These are phyloP conservation scores for Erannis defoliaria DNA, from an alignment of 2,888 invertebrate species.

Conservation along the genomic window DNA sequence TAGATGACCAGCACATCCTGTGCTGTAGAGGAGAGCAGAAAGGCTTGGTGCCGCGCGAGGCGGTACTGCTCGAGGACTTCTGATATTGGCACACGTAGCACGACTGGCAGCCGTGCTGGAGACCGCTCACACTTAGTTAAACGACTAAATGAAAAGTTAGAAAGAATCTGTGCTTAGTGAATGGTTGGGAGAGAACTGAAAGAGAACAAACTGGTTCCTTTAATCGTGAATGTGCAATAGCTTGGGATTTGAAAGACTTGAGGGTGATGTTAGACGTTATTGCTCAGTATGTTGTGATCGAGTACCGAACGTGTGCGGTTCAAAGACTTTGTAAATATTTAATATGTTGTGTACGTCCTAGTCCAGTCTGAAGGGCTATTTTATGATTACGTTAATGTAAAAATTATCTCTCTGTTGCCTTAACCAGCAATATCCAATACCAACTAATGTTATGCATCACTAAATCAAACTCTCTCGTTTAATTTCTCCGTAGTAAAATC, in stretches of 20 bases:
- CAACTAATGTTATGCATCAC: constrained; percentile 55
- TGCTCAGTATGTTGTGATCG: constrained; percentile 51
- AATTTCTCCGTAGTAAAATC: constrained; percentile 82
- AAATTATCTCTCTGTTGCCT: constrained; percentile 63
- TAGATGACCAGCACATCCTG: constrained; percentile 91
- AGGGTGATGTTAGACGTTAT: constrained; percentile 45
- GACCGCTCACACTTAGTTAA: constrained; percentile 63
- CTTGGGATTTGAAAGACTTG: constrained; percentile 15
- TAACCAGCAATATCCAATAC: constrained; percentile 56
- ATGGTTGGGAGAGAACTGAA: not conserved
- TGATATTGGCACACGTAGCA: constrained; percentile 81
- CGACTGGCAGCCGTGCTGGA: constrained; percentile 79
- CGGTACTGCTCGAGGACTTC: constrained; percentile 86
- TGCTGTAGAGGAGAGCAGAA: constrained; percentile 92
- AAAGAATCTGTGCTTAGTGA: constrained; percentile 32
- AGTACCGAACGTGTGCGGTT: constrained; percentile 54
- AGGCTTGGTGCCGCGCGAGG: constrained; percentile 91
- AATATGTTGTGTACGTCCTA: constrained; percentile 50
- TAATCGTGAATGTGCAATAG: constrained; percentile 34
- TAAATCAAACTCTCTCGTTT: constrained; percentile 68
- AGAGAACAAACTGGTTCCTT: not conserved
- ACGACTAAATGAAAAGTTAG: constrained; percentile 47
- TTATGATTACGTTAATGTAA: constrained; percentile 54
- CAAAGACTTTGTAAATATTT: constrained; percentile 64
- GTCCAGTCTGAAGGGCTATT: constrained; percentile 53